Evolutionary conservation across 2,797 vertebrate species (phyloP).

Genomic region (Falco berigora): DNA sequence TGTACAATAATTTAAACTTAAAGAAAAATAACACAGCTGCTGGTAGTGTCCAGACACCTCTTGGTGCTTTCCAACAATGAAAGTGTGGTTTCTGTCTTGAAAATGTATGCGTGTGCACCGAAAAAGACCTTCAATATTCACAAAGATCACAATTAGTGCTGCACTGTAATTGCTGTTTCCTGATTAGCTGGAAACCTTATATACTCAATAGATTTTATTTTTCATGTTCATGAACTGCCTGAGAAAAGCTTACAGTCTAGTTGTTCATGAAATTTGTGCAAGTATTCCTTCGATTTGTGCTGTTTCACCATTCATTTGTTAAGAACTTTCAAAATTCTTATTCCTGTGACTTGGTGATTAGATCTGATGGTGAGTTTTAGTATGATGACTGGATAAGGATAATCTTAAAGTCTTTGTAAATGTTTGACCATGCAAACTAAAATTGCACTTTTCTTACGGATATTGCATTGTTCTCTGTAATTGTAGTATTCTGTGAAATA

Average conservation of each 20-base stretch:
- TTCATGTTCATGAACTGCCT: background rate
- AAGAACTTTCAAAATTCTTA: background rate
- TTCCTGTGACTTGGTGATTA: background rate
- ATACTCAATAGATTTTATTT: background rate
- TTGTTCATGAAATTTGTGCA: background rate
- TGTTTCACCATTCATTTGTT: background rate
- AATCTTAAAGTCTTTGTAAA: background rate
- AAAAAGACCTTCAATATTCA: background rate
- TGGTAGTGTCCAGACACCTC: slow-evolving; percentile 6
- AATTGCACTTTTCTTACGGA: background rate
- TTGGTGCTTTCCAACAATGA: slow-evolving; percentile 7
- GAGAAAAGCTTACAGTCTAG: background rate
- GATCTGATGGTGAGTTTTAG: background rate
- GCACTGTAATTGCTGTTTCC: background rate
- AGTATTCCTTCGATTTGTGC: background rate
- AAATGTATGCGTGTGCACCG: background rate
- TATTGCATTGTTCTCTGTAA: background rate
- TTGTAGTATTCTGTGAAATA: background rate
- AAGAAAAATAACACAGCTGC: slow-evolving; percentile 36
- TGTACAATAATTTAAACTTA: slow-evolving; percentile 9
- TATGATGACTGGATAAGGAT: background rate
- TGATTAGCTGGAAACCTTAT: background rate
- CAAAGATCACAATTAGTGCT: background rate
- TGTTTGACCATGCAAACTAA: background rate
- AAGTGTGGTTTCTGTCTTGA: slow-evolving; percentile 20